A percentile compares a stretch with the other conserved stretches of the same genome.
Evolutionary conservation across 2,797 vertebrate species (phyloP).

Genomic region (Sebastes taczanowskii): DNA sequence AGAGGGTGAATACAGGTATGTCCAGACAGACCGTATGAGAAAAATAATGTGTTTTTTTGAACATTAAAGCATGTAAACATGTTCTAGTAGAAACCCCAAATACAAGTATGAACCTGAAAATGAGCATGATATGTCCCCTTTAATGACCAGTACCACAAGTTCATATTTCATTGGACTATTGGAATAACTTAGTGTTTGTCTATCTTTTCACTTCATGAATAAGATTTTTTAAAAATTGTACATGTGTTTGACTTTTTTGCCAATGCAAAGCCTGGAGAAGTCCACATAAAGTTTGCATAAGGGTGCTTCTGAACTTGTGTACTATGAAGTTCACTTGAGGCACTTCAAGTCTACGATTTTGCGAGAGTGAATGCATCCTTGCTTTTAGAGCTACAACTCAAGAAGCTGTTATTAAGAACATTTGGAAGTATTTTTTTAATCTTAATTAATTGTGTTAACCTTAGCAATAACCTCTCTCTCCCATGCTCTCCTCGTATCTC

Average conservation of each 20-base stretch:
- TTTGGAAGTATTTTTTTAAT: not conserved
- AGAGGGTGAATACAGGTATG: too few relatives aligned
- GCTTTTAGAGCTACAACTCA: not conserved
- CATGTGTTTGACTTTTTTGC: accelerated
- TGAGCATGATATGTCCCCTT: too few relatives aligned
- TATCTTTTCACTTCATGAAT: too few relatives aligned
- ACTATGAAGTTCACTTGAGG: not conserved
- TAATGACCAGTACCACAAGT: not conserved
- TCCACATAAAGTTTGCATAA: not conserved
- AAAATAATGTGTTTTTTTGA: too few relatives aligned
- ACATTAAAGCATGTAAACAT: too few relatives aligned
- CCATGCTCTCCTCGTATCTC: not conserved
- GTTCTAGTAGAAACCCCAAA: too few relatives aligned
- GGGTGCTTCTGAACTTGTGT: not conserved
- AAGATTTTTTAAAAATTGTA: too few relatives aligned
- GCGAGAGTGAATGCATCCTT: not conserved
- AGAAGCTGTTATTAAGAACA: not conserved
- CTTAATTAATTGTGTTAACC: constrained; percentile 1
- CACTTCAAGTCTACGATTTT: not conserved
- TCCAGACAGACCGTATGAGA: too few relatives aligned
- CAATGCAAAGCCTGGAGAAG: not conserved
- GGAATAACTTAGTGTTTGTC: not conserved
- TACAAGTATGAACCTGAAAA: too few relatives aligned
- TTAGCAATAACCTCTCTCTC: not conserved
- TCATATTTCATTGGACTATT: not conserved